These are phyloP conservation scores for Cassiopea andromeda DNA, from an alignment of 30 jellyfish, hydroid and myxozoan species.

Conservation along the genomic window DNA sequence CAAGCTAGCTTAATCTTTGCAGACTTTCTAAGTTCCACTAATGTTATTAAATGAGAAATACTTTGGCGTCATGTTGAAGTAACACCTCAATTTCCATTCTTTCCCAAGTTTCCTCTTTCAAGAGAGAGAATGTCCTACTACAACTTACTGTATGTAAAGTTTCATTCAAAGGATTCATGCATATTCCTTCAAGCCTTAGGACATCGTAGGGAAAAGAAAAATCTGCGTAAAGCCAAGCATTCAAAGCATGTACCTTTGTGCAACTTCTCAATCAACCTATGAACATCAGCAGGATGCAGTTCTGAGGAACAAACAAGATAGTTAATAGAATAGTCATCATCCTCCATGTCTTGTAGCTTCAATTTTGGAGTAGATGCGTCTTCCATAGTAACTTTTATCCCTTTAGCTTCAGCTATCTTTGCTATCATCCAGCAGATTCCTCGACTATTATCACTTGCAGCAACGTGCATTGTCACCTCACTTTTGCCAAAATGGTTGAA, in stretches of 20 bases:
- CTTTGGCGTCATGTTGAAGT: too few species aligned
- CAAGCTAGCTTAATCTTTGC: too few species aligned
- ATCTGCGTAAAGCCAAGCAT: too few species aligned
- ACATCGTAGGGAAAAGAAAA: too few species aligned
- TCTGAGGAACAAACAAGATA: conserved; percentile 24
- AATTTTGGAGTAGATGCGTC: neutral
- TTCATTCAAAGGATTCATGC: too few species aligned
- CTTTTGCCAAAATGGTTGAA: neutral
- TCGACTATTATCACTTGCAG: neutral
- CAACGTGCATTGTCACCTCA: neutral
- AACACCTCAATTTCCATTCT: too few species aligned
- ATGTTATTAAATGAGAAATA: too few species aligned
- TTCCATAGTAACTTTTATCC: neutral
- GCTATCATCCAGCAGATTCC: conserved; percentile 9
- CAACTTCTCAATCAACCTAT: neutral
- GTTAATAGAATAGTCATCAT: neutral
- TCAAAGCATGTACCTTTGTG: neutral
- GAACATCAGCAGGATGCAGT: conserved; percentile 28
- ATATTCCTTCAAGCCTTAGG: too few species aligned
- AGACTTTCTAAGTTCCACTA: too few species aligned
- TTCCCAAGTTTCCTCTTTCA: too few species aligned
- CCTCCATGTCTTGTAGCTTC: neutral
- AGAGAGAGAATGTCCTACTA: too few species aligned
- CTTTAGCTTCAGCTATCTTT: neutral
- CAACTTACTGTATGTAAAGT: too few species aligned